A percentile compares a stretch with the other conserved stretches of the same genome.
phyloP scores from a whole-genome alignment of 2,888 invertebrate species.

The Drosophila algonquin region DNA sequence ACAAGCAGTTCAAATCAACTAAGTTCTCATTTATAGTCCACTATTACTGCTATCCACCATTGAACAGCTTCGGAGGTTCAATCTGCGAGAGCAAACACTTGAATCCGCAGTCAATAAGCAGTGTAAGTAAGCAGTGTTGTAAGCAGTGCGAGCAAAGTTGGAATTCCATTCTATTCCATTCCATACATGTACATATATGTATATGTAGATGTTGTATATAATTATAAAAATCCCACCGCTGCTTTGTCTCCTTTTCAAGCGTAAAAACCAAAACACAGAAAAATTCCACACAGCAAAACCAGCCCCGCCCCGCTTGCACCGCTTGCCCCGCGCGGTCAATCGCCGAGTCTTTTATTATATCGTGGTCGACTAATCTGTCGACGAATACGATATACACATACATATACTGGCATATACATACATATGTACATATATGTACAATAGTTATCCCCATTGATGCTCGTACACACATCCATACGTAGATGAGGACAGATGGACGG shows the following conservation, averaged over 20 bases:
- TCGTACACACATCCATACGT: background rate
- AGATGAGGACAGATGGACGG: background rate
- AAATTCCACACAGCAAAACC: constrained; percentile 27
- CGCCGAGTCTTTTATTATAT: constrained; percentile 6
- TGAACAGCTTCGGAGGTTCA: too few relatives aligned
- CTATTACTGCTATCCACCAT: too few relatives aligned
- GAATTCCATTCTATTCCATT: too few relatives aligned
- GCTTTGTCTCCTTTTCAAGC: constrained; percentile 13
- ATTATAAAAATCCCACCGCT: background rate
- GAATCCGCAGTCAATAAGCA: too few relatives aligned
- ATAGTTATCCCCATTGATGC: constrained; percentile 15
- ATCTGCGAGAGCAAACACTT: too few relatives aligned
- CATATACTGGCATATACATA: background rate
- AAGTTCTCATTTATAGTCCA: too few relatives aligned
- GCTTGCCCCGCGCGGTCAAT: constrained; percentile 14
- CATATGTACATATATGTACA: too few relatives aligned
- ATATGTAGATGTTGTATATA: background rate
- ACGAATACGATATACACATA: background rate
- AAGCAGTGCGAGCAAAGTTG: too few relatives aligned
- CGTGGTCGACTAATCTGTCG: constrained; percentile 24
- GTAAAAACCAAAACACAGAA: constrained; percentile 27
- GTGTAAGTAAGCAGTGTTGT: too few relatives aligned
- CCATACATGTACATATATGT: background rate
- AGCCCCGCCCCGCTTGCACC: background rate
- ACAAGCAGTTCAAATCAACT: too few relatives aligned